Base-by-base conservation (phyloP, 2,888 invertebrate species). In the Rotaria socialis region DNA sequence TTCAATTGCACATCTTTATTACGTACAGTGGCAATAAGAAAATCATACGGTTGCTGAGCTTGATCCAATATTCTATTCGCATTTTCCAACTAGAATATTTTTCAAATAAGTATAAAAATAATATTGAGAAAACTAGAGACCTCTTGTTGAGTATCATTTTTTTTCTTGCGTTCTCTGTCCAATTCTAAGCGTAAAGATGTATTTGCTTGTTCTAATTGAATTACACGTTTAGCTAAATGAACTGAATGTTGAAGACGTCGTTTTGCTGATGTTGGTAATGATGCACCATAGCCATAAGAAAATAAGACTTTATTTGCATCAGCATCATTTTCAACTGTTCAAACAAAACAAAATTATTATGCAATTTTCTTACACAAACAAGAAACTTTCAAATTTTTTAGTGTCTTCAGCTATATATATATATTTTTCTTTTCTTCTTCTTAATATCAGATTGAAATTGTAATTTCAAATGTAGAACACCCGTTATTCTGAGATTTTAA, bases 211-310 rank as follows among this genome's bases (percentile, higher is more conserved):
- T 91, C 91, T 85, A 91, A 87, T 87, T 90, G 89, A 19, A 91
- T 88, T n/a, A 91, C 90, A 87, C 90, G 86, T 85, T 90, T 88
- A 14, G 90, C 91, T 52, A 90, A 88, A 87, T 91, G 90, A 24
- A 87, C 91, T 89, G 90, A 90, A 85, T 91, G 91, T 86, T 91
- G 90, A 84, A 91, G 88, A 84, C 91, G 88, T 87, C 91, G 86
- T 87, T 90, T 90, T 5, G 90, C 88, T 52, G 90, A 90, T 80
- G 89, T 90, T 2, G 91, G 90, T 35, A 91, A 89, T 88, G 90
- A 90, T n/a, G 91, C 91, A 75, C 91, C 91, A 87, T 91, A 91
- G 10, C 91, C 91, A 87, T 91, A 91, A 8, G 91, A 90, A 87
- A 90, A 90, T 50, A 91, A 87, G 24, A 91, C 90, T 55, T 89